Evolutionary conservation across 2,113 vertebrate genomes (phyloP).

Genomic region (Sinosuthora webbiana): DNA sequence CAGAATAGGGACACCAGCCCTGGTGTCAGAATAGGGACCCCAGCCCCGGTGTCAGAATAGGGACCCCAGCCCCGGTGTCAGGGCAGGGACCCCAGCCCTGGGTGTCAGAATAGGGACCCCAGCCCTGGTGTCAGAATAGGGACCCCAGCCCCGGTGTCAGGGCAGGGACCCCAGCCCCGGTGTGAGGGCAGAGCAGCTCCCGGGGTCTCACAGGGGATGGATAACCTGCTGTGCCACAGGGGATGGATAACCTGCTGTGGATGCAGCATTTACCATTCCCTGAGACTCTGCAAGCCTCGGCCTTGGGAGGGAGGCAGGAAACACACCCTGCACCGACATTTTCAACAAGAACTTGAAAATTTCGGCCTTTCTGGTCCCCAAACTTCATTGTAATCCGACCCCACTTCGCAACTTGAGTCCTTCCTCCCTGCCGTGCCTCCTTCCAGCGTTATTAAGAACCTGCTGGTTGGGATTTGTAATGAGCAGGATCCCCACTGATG

Average conservation of each 20-base stretch:
- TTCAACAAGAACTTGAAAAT: not conserved
- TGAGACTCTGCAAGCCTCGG: not conserved
- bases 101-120: no score
- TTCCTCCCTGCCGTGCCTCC: not conserved
- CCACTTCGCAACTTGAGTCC: not conserved
- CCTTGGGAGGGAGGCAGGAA: not conserved
- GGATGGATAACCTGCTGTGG: not conserved
- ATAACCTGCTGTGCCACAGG: not conserved
- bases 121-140: no score
- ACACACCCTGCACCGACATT: rapidly evolving
- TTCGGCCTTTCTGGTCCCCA: not conserved
- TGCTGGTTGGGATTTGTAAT: not conserved
- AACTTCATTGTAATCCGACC: not conserved
- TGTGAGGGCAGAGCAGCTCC: not conserved
- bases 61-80: no score
- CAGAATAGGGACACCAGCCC: no score
- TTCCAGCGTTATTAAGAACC: not conserved
- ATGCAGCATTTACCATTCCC: not conserved
- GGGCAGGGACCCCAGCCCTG: no score
- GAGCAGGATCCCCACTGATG: slow-evolving; percentile 17
- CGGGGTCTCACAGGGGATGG: not conserved
- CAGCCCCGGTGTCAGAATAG: no score
- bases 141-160: no score
- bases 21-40: no score
- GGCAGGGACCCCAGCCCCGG: not conserved